phyloP scores from a whole-genome alignment of 2,888 invertebrate genomes.

The Pyrgus malvae region DNA sequence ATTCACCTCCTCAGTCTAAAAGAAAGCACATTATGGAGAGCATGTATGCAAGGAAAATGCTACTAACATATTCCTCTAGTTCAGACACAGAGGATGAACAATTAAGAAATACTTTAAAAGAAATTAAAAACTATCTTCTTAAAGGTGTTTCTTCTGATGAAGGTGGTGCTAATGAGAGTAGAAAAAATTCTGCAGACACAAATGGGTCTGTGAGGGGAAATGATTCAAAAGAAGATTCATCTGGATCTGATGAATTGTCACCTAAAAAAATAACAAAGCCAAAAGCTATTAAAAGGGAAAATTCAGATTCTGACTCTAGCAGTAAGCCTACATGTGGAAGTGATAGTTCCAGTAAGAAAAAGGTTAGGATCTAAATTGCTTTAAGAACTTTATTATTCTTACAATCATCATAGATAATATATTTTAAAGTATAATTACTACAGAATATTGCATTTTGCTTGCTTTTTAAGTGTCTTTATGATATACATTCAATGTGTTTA shows the following conservation, averaged over 20 bases:
- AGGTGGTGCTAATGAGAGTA: constrained; percentile 27
- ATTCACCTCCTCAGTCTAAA: constrained; percentile 44
- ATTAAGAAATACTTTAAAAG: constrained; percentile 45
- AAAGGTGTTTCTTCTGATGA: constrained; percentile 48
- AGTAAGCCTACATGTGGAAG: constrained; percentile 19
- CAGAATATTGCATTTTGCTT: constrained; percentile 5
- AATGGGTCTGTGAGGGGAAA: constrained; percentile 37
- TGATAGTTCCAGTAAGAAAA: constrained; percentile 51
- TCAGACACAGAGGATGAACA: constrained; percentile 66
- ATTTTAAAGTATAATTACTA: not conserved
- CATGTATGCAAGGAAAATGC: constrained; percentile 62
- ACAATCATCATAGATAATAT: not conserved
- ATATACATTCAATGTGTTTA: not conserved
- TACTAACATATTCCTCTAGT: constrained; percentile 59
- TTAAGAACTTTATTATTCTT: not conserved
- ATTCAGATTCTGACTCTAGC: constrained; percentile 21
- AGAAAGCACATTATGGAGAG: constrained; percentile 57
- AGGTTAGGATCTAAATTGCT: constrained; percentile 57
- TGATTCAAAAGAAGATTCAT: constrained; percentile 16
- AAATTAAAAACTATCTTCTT: constrained; percentile 52
- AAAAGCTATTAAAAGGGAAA: constrained; percentile 5
- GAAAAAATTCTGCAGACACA: constrained; percentile 41
- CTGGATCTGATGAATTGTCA: constrained; percentile 2
- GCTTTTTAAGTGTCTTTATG: not conserved
- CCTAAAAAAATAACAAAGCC: constrained; percentile 14